Evolutionary conservation across 2,888 invertebrate species (phyloP).

Genomic region (Chloroclystis v-ata): DNA sequence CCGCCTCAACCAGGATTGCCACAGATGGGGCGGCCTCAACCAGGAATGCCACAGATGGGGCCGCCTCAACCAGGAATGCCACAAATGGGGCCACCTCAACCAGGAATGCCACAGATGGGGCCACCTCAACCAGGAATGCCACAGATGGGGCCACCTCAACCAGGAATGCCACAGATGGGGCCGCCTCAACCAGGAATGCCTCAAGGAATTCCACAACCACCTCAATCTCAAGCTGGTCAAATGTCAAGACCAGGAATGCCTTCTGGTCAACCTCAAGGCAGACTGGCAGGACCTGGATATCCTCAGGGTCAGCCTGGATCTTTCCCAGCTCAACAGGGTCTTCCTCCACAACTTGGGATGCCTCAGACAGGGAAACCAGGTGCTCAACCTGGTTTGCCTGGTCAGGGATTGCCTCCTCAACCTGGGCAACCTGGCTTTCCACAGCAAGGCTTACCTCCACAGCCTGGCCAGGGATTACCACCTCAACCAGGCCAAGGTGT

Average conservation of each 20-base stretch:
- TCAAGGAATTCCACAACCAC: slow-evolving; percentile 30
- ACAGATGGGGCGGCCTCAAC: slow-evolving; percentile 23
- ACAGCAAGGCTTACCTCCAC: slow-evolving; percentile 21
- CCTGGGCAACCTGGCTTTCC: no score
- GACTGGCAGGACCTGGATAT: slow-evolving; percentile 27
- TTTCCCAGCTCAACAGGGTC: slow-evolving; percentile 30
- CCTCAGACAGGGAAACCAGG: no score
- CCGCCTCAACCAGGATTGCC: slow-evolving; percentile 22
- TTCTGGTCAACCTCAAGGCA: slow-evolving; percentile 1
- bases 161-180: slow-evolving; percentile 23
- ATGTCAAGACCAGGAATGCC: slow-evolving; percentile 25
- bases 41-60: slow-evolving; percentile 24
- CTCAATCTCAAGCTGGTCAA: slow-evolving; percentile 31
- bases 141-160: slow-evolving; percentile 27
- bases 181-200: slow-evolving; percentile 25
- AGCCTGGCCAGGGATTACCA: slow-evolving; percentile 28
- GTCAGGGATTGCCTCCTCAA: no score
- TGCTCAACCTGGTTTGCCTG: no score
- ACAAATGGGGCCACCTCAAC: slow-evolving; percentile 30
- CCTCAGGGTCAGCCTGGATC: slow-evolving; percentile 26
- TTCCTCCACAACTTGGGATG: slow-evolving; percentile 12
- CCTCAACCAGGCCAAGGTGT: slow-evolving; percentile 28
- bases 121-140: slow-evolving; percentile 24
- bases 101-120: slow-evolving; percentile 27
- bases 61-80: no score